A percentile compares a stretch with the other conserved stretches of the same genome.
Conservation (phyloP, 2,797 vertebrate genomes). For the Simalia tracyae region DNA sequence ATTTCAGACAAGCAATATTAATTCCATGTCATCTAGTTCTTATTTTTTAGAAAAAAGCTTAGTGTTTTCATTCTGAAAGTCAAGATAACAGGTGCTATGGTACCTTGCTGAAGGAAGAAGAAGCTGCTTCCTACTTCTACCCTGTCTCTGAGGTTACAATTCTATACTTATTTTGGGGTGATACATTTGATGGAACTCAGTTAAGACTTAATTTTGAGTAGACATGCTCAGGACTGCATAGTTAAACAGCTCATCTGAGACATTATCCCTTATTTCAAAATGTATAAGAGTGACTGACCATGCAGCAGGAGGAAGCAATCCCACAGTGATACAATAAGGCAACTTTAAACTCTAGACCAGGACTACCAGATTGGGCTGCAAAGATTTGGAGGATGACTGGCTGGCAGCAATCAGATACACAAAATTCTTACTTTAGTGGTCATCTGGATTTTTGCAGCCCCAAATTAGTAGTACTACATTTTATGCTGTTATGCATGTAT, state of each 20-base stretch:
- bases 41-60: neutral
- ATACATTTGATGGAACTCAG: neutral
- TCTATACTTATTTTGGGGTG: neutral
- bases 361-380: no score
- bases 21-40: neutral
- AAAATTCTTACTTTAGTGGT: no score
- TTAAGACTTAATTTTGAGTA: neutral
- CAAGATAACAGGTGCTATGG: neutral
- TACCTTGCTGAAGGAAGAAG: neutral
- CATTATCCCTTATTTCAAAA: neutral
- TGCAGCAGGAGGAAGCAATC: neutral
- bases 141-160: neutral
- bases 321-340: no score
- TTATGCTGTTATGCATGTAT: no score
- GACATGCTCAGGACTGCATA: neutral
- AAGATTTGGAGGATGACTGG: no score
- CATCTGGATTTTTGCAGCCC: no score
- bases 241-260: neutral
- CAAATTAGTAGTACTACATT: no score
- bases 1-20: neutral
- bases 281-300: neutral
- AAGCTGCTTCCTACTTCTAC: no score
- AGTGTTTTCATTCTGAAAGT: neutral
- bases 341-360: no score
- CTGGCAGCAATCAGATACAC: no score